Base-by-base conservation (phyloP, 2,113 vertebrate genomes). In the Ameiurus melas region DNA sequence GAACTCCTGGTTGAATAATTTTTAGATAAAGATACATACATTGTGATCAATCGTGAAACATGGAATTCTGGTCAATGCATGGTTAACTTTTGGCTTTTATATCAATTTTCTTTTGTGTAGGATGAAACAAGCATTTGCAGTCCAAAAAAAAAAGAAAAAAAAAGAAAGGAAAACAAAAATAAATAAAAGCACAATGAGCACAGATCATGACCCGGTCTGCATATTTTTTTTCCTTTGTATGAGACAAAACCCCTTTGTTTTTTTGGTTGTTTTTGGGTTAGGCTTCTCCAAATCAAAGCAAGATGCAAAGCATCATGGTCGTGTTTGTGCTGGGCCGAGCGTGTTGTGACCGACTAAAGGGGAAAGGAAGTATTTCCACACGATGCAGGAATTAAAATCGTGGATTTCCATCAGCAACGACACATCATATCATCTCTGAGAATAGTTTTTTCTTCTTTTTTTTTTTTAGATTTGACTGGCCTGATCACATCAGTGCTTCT, bases 1-100 rank as follows among this genome's bases (percentile, higher is more conserved):
- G 95, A 93, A 95, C 95, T 95, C 96, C 96, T 96, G 95, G 95
- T 96, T 95, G 95, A 95, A 95, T 96, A 92, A 95, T 96, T 96
- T 96, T 96, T 96, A 95, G 94, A 96, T 96, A 96, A 92, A 86
- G 89, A 90, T 93, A 95, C 33, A 83, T n/a, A 83, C 80, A 83
- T 83, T 83, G 80, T 83, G 91, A 95, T 95, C 94, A 95, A 95
- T 95, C 94, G 93, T 94, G 93, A 94, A 95, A 94, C 94, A 96
- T 55, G 92, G 94, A 92, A 95, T 94, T 94, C 90, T 92, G 92
- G 93, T 95, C 93, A 95, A 94, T 94, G 93, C 94, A 96, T 93
- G 93, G 92, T 43, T 92, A 93, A 87, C 81, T 92, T 92, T 92
- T 90, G 70, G 30, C 66, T 91, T 89, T 68, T 90, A 88, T 90